phyloP scores from a whole-genome alignment of 2,888 invertebrate genomes.

The Hyposoter dolosus region DNA sequence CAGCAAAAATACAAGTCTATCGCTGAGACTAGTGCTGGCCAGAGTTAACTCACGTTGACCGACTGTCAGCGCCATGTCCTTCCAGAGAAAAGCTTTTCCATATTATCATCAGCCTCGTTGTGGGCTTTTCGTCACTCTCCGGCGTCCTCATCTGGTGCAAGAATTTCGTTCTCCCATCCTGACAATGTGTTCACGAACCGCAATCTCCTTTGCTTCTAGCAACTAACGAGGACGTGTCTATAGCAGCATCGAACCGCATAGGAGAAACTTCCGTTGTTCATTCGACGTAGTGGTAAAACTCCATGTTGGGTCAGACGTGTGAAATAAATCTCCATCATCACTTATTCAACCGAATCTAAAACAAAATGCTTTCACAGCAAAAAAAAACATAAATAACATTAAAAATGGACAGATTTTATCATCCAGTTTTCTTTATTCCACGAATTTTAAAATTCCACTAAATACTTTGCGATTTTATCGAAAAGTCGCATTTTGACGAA shows the following conservation, averaged over 20 bases:
- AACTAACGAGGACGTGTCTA: slow-evolving; percentile 30
- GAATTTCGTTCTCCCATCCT: slow-evolving; percentile 30
- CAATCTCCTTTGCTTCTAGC: slow-evolving; percentile 28
- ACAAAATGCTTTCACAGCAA: not conserved
- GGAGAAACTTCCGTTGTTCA: not conserved
- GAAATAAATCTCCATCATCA: not conserved
- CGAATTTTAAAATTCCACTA: not conserved
- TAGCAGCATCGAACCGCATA: not conserved
- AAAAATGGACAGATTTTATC: not conserved
- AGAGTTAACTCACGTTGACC: slow-evolving; percentile 56
- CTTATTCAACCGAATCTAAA: not conserved
- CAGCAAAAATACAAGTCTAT: slow-evolving; percentile 40
- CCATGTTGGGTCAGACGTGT: slow-evolving; percentile 31
- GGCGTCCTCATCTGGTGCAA: slow-evolving; percentile 34
- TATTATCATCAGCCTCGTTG: slow-evolving; percentile 37
- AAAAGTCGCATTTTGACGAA: not conserved
- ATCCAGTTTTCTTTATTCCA: not conserved
- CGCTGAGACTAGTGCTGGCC: slow-evolving; percentile 51
- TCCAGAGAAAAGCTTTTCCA: slow-evolving; percentile 45
- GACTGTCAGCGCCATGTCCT: slow-evolving; percentile 51
- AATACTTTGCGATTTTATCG: not conserved
- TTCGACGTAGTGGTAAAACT: slow-evolving; percentile 24
- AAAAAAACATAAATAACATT: not conserved
- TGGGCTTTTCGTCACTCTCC: slow-evolving; percentile 47
- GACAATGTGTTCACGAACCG: slow-evolving; percentile 14